Conservation (phyloP, 2,113 vertebrate species). For the human region GRCh38 chr7:96694501-96695000, state of each 20-base stretch:
- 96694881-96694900: conserved; percentile 94
- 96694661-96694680: conserved; percentile 9
- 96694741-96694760: not conserved
- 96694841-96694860: conserved; percentile 99
- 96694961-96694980: not conserved
- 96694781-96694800: conserved; percentile 85
- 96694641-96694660: conserved; percentile 14
- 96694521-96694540: conserved; percentile 7
- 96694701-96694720: conserved; percentile 22
- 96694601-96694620: conserved; percentile 12
- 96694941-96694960: conserved; percentile 34
- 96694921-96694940: conserved; percentile 33
- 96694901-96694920: conserved; percentile 36
- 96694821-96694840: conserved; percentile 99
- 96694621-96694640: conserved; percentile 41
- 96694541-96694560: conserved; percentile 21
- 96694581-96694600: conserved; percentile 35
- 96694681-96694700: conserved; percentile 49
- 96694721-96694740: not conserved
- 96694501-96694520: conserved; percentile 35
- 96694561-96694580: conserved; percentile 45
- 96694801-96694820: conserved; percentile 99
- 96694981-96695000: conserved; percentile 25
- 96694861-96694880: conserved; percentile 99
- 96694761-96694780: conserved; percentile 8